Conservation (phyloP, 2,113 vertebrate genomes). For the Eretmodus cyanostictus region DNA sequence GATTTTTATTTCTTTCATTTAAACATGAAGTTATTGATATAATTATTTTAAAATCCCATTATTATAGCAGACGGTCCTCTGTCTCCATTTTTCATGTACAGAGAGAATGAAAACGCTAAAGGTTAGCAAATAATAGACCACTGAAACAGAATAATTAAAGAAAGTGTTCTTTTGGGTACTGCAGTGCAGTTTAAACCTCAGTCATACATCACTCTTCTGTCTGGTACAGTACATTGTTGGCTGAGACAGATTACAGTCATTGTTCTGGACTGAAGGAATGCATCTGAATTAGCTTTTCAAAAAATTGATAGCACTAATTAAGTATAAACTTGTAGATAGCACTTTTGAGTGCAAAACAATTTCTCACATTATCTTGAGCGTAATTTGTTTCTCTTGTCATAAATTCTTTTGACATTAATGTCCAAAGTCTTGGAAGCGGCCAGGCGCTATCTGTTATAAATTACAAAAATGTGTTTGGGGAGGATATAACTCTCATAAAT, state of each 20-base stretch:
- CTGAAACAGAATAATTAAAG: not conserved
- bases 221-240: not conserved
- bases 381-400: constrained; percentile 51
- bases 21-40: constrained; percentile 13
- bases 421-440: constrained; percentile 59
- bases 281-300: constrained; percentile 19
- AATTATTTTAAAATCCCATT: not conserved
- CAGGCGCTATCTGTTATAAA: constrained; percentile 59
- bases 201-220: not conserved
- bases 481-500: constrained; percentile 58
- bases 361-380: constrained; percentile 29
- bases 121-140: not conserved
- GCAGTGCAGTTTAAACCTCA: not conserved
- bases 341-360: constrained; percentile 34
- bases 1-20: constrained; percentile 22
- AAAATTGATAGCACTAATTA: constrained; percentile 38
- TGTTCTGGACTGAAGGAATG: constrained; percentile 10
- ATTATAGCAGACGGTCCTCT: not conserved
- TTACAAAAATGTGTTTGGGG: constrained; percentile 57
- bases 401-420: constrained; percentile 63
- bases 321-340: constrained; percentile 33
- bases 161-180: not conserved
- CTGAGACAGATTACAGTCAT: not conserved
- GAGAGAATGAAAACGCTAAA: not conserved
- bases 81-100: not conserved